Percentiles rank a stretch among this genome's conserved stretches.
phyloP scores from a whole-genome alignment of 2,797 vertebrate species.

The Amazonetta brasiliensis region DNA sequence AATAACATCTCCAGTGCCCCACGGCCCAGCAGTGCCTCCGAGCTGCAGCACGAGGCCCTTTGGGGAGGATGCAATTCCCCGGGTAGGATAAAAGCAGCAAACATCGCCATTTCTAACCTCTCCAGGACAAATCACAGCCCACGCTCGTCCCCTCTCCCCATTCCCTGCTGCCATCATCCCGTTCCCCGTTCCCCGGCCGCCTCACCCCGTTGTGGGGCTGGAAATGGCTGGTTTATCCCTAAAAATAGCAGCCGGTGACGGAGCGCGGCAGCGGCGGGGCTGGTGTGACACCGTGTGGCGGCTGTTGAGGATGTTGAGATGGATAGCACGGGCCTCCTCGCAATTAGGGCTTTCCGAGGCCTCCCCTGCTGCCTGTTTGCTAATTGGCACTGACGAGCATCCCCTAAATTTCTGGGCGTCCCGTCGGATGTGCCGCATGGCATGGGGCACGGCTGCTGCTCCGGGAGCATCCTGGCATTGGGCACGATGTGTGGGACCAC shows the following conservation, averaged over 20 bases:
- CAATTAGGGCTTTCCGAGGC: background rate
- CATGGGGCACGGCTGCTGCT: background rate
- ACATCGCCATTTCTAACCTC: background rate
- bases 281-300: slow-evolving; percentile 59
- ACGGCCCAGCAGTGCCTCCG: no score
- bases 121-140: accelerated
- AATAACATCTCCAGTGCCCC: accelerated
- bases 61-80: background rate
- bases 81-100: background rate
- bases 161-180: background rate
- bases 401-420: background rate
- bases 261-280: background rate
- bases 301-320: background rate
- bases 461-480: background rate
- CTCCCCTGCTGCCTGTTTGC: background rate
- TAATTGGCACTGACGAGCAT: background rate
- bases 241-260: background rate
- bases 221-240: background rate
- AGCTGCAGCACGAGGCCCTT: background rate
- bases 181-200: background rate
- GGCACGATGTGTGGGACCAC: background rate
- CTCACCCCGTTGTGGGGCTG: background rate
- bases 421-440: background rate
- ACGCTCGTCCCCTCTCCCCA: accelerated
- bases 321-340: background rate